phyloP scores from a whole-genome alignment of 2,113 vertebrate species.

The Aspidoscelis tigris region DNA sequence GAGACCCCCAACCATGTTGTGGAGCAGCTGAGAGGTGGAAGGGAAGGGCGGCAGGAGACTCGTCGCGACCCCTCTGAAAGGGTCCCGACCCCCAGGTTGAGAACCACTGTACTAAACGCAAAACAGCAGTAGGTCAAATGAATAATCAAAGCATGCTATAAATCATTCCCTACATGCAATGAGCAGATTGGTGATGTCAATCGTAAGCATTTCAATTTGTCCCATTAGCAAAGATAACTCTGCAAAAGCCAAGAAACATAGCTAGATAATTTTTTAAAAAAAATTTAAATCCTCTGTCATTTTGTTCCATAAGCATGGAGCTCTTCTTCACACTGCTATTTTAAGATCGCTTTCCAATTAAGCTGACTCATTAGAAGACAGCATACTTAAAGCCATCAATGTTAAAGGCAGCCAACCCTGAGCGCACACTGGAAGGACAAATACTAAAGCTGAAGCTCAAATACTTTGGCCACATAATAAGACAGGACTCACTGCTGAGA shows the following conservation, averaged over 20 bases:
- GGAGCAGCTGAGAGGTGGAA: too few species aligned
- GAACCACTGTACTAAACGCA: neutral
- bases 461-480: too few species aligned
- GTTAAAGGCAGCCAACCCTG: too few species aligned
- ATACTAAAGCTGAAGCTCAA: too few species aligned
- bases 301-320: neutral
- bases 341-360: neutral
- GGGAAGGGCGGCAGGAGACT: too few species aligned
- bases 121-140: neutral
- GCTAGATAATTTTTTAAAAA: neutral
- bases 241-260: neutral
- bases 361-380: neutral
- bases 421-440: too few species aligned
- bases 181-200: neutral
- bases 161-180: neutral
- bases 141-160: neutral
- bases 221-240: neutral
- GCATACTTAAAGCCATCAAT: neutral
- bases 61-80: too few species aligned
- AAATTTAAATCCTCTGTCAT: neutral
- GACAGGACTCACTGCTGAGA: too few species aligned
- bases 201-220: neutral
- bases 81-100: too few species aligned
- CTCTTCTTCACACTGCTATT: neutral
- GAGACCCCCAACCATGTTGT: too few species aligned